Evolutionary conservation across 2,797 vertebrate species (phyloP), one percentile per base, ranked within the genome.

Genomic region (Etheostoma perlongum): DNA sequence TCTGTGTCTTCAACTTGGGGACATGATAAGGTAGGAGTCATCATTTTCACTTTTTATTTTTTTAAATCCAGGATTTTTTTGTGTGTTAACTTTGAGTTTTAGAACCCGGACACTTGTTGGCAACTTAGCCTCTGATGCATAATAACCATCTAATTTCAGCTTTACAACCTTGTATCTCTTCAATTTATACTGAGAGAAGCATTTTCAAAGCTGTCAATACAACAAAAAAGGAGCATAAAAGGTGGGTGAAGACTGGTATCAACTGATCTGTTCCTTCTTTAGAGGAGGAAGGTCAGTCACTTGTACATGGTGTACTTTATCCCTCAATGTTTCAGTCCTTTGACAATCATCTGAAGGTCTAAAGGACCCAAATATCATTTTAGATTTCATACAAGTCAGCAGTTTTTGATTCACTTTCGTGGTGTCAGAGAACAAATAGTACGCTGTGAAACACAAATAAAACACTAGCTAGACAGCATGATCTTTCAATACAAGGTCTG

Each of bases 161-260:
- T 12, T 21, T 2, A 9, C 19, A 2, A 71, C 51, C 61, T 61
- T 80, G 67, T 52, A 67, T 58, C 68, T 68, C 13, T 40, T 42
- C 1, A 14, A 36, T 61, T 55, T 62, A 57, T 72, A 57, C 12
- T 1, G 76, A 33, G 9, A 27, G 49, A 58, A 67, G 63, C 33
- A 47, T 63, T 79, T 79, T 63, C 51, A 47, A 57, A 52, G 68
- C 62, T 67, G 68, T 63, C 79, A 59, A 47, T 40, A 16, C 40
- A 23, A 65, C 73, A 52, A 51, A 65, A 14, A 49, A 54, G 67
- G 44, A 30, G 48, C n/a, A 63, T 10, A 27, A 72, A 81, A 72
- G 78, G 72, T 23, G 68, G 14, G 36, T 62, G 51, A 46, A 47
- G 44, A 72, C 44, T 62, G 52, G 33, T 62, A 57, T 61, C 74